Evolutionary conservation across 2,113 vertebrate genomes (phyloP), one percentile per base, ranked within the genome.

Genomic region (Scomber colias): DNA sequence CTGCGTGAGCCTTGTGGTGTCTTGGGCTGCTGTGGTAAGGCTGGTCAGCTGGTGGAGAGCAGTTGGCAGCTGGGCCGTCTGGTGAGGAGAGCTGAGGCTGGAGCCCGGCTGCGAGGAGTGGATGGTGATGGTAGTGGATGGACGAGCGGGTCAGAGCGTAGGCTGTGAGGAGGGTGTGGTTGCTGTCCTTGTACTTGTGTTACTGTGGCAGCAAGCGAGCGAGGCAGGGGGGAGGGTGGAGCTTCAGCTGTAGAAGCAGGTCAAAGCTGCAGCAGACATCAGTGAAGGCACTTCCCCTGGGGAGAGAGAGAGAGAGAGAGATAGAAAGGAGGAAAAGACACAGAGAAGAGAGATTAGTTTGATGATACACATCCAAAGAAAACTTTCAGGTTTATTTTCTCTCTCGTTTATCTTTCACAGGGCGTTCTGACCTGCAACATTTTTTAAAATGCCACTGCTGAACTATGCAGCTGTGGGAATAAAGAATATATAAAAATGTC

Each of bases 251-350:
- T 90, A 94, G 85, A 94, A 94, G 95, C 95, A 90, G 94, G 88
- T 95, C 93, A 90, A 95, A 95, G 95, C 95, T 94, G 95, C 94
- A 92, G 95, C 94, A 94, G 91, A 94, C 88, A 93, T 94, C 91
- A 94, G 93, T 90, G 92, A 95, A 94, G 93, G 92, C 94, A 94
- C 94, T 92, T 93, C 91, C 92, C 93, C 94, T 93, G 79, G 59
- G 87, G 87, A 82, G 88, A 85, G 50, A 87, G 77, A 87, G 84
- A 90, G 82, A 89, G 86, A 91, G 86, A 92, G 82, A 93, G 93
- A 81, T 12, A 75, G 44, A 76, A 10, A 70, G 92, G 40, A 65
- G 21, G 49, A 45, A 66, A 24, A 55, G 66, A 46, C 21, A 79
- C 40, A 79, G 13, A 65, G n/a, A 76, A 3, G 14, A 62, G 48